phyloP scores from a whole-genome alignment of 2,797 vertebrate species.

The Poecilia picta region DNA sequence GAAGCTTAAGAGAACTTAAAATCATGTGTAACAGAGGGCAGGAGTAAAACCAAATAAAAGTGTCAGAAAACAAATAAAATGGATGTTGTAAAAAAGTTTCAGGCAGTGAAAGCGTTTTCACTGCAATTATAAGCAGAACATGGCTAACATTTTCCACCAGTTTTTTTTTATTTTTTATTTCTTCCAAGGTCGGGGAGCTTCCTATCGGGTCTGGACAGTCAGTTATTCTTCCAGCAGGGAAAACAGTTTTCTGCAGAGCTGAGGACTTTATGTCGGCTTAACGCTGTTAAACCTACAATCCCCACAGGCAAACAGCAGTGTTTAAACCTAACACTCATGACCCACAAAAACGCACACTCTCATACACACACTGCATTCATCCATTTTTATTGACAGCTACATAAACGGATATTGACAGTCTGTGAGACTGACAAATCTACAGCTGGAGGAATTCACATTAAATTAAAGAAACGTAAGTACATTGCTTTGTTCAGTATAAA shows the following conservation, averaged over 20 bases:
- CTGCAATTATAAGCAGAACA: constrained; percentile 42
- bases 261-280: constrained; percentile 78
- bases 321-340: constrained; percentile 78
- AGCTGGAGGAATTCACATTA: neutral
- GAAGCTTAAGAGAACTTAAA: constrained; percentile 25
- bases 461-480: neutral
- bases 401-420: constrained; percentile 13
- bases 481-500: neutral
- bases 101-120: constrained; percentile 29
- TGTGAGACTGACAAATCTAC: constrained; percentile 10
- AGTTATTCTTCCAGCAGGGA: constrained; percentile 58
- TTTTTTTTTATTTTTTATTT: constrained; percentile 45
- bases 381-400: constrained; percentile 23
- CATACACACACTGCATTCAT: constrained; percentile 20
- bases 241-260: constrained; percentile 76
- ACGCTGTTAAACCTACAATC: constrained; percentile 78
- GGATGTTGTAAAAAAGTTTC: constrained; percentile 14
- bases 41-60: constrained; percentile 16
- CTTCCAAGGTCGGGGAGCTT: constrained; percentile 64
- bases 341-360: constrained; percentile 54
- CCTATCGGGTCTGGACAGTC: constrained; percentile 74
- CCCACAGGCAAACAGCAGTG: constrained; percentile 73
- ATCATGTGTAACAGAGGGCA: constrained; percentile 34
- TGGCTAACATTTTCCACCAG: constrained; percentile 41
- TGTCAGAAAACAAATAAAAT: constrained; percentile 14